phyloP scores from a whole-genome alignment of 2,113 vertebrate genomes.

The Sisor rabdophorus region DNA sequence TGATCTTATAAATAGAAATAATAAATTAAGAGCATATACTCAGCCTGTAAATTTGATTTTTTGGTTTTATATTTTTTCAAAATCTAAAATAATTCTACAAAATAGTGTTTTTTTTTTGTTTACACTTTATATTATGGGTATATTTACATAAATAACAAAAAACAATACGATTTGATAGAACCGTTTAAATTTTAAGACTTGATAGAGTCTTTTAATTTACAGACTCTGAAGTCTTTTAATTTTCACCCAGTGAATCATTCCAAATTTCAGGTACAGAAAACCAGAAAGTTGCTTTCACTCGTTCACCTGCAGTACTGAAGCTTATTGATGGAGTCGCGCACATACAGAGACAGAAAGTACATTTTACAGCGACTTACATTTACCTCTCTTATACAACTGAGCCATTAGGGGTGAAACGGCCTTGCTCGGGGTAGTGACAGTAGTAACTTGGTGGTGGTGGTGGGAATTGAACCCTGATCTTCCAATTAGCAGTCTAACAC shows the following conservation, averaged over 20 bases:
- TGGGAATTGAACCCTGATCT: too few relatives aligned
- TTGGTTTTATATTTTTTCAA: neutral
- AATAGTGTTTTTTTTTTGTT: too few relatives aligned
- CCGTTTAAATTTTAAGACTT: neutral
- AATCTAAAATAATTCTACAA: neutral
- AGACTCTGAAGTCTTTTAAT: neutral
- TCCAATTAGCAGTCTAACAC: too few relatives aligned
- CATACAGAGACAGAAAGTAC: neutral
- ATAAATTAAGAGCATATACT: neutral
- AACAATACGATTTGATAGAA: neutral
- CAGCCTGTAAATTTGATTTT: neutral
- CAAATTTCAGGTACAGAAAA: neutral
- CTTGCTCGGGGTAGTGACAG: too few relatives aligned
- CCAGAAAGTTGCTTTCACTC: neutral
- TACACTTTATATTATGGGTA: neutral
- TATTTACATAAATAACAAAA: neutral
- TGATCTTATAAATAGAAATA: neutral
- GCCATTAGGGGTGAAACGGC: too few relatives aligned
- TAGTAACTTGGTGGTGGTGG: too few relatives aligned
- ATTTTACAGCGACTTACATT: too few relatives aligned
- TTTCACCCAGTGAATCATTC: neutral
- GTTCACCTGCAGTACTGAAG: neutral
- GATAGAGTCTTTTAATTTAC: too few relatives aligned
- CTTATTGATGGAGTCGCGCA: neutral
- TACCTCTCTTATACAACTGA: too few relatives aligned